Base-by-base conservation (phyloP, 1,140 invertebrate species). In the Carcinoscorpius rotundicauda region DNA sequence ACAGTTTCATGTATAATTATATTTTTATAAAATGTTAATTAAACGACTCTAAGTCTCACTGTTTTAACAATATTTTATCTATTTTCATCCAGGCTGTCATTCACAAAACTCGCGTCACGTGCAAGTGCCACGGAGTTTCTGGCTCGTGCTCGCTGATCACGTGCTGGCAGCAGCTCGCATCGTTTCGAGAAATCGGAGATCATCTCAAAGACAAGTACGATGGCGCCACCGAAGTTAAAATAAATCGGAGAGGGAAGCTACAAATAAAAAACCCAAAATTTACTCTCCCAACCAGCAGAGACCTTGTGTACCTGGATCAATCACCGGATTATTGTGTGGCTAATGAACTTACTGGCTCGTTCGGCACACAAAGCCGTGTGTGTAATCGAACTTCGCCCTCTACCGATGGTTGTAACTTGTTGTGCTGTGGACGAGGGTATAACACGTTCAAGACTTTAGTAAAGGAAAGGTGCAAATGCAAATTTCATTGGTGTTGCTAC, bases 61-160 rank as follows among this genome's bases (percentile, higher is more conserved):
- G 29, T 29, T 29, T 29, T 29, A 29, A 29, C 29, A 29, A 29
- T 29, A 29, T 29, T 29, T 29, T 29, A 29, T 29, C 29, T 29
- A 29, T 29, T 29, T 60, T 48, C 29, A 2, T 52, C 3, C 75
- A 90, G 88, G 86, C 87, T 8, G 85, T 94, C n/a, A 86, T 90
- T 68, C 85, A 85, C 62, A 83, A 87, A 66, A 89, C 97, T 85
- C 87, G 91, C 72, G 82, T 90, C 29, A 85, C 91, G 6, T 98
- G 94, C 82, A 97, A 96, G 78, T 98, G 94, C 75, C 94, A 97
- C 75, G 94, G 94, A 6, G 93, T 97, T 78, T 94, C 91, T 2
- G 94, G 93, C 0, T 95, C 92, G 3, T 97, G 94, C 78, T 93
- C 91, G 59, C 84, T 94, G 66, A 84, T 89, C 61, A 91, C 95